phyloP scores from a whole-genome alignment of 1,140 invertebrate species.

The Pseudobourletiella spinata region DNA sequence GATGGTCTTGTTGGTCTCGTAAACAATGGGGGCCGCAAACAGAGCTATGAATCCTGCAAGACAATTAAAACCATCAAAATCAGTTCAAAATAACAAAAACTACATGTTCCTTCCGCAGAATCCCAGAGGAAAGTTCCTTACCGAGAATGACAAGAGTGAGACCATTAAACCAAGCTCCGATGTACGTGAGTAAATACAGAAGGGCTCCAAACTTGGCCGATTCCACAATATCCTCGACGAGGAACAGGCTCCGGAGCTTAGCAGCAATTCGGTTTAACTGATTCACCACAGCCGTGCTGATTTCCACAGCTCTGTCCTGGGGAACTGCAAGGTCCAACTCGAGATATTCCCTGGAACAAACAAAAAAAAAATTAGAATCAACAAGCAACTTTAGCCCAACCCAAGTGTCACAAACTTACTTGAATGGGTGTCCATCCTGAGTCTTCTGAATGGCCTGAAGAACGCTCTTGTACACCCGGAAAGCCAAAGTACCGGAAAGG shows the following conservation, averaged over 20 bases:
- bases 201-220: conserved; percentile 72
- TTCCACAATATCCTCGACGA: conserved; percentile 93
- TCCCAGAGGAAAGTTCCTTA: too few relatives aligned
- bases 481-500: conserved; percentile 74
- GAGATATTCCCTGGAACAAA: conserved; percentile 64
- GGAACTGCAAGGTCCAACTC: conserved; percentile 76
- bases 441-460: conserved; percentile 95
- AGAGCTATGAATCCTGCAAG: conserved; percentile 72
- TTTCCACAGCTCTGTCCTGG: conserved; percentile 76
- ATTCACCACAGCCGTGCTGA: conserved; percentile 69
- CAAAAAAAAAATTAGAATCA: conserved; percentile 25
- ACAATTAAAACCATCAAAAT: too few relatives aligned
- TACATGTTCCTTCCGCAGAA: too few relatives aligned
- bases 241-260: conserved; percentile 82
- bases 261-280: conserved; percentile 69
- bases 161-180: conserved; percentile 96
- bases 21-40: conserved; percentile 93
- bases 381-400: background rate
- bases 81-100: too few relatives aligned
- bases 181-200: conserved; percentile 89
- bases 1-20: conserved; percentile 94
- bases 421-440: conserved; percentile 93
- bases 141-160: conserved; percentile 91
- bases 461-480: conserved; percentile 92
- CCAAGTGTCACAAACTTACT: conserved; percentile 53